Evolutionary conservation across 1,140 invertebrate genomes (phyloP).

Genomic region (Meloidogyne chitwoodi): DNA sequence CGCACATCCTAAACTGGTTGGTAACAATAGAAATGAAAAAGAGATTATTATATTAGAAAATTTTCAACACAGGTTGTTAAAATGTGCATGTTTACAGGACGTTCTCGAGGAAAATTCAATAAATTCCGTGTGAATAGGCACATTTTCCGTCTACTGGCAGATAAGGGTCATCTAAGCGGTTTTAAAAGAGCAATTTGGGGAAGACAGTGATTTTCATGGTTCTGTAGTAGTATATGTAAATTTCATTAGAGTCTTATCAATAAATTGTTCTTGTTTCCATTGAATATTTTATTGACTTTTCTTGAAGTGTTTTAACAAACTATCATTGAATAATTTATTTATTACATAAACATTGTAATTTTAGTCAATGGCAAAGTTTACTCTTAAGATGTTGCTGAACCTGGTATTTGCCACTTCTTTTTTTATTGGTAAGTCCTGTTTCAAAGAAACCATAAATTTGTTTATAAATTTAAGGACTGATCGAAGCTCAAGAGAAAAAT

Average conservation of each 20-base stretch:
- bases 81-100: constrained; percentile 58
- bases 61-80: constrained; percentile 48
- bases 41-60: too few relatives aligned
- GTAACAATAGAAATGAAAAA: too few relatives aligned
- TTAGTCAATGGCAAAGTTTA: not conserved
- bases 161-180: constrained; percentile 48
- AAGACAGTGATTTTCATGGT: not conserved
- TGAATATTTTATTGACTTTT: not conserved
- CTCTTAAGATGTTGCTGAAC: not conserved
- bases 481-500: not conserved
- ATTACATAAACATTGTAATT: not conserved
- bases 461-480: not conserved
- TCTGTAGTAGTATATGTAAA: not conserved
- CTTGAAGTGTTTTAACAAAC: not conserved
- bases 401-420: not conserved
- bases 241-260: too few relatives aligned
- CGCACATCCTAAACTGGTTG: constrained; percentile 30
- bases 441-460: not conserved
- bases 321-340: not conserved
- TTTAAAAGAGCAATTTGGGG: constrained; percentile 57
- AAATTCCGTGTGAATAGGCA: constrained; percentile 52
- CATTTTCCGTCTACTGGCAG: constrained; percentile 52
- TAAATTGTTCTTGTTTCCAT: not conserved
- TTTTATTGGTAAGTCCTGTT: not conserved
- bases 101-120: constrained; percentile 56